Conservation (phyloP, 2,113 vertebrate species). For the Monarcha castaneiventris region DNA sequence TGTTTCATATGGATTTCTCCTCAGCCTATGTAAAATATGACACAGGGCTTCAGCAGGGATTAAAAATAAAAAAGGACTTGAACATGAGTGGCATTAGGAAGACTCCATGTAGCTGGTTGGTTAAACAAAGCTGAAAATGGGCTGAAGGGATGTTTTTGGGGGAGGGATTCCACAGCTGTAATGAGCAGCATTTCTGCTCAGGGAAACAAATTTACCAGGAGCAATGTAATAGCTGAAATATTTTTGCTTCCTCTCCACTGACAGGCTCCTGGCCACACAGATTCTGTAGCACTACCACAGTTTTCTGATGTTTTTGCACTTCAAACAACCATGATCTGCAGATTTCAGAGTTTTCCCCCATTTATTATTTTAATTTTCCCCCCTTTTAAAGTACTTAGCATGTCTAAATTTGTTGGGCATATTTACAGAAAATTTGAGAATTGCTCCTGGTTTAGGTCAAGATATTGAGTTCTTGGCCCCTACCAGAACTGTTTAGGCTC, state of each 20-base stretch:
- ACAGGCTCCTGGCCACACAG: neutral
- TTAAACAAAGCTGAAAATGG: neutral
- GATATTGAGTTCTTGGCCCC: neutral
- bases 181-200: neutral
- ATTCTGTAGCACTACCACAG: neutral
- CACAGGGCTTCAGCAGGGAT: neutral
- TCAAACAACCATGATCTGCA: neutral
- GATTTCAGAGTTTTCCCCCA: accelerated
- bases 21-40: neutral
- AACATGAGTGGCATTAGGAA: neutral
- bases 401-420: neutral
- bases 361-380: neutral
- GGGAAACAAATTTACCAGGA: neutral
- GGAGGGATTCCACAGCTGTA: neutral
- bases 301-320: neutral
- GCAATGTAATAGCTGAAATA: neutral
- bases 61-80: neutral
- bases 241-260: neutral
- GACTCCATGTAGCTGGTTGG: neutral
- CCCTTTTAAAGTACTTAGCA: neutral
- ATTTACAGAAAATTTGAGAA: neutral
- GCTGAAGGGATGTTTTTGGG: neutral
- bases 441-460: neutral
- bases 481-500: neutral
- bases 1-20: neutral